Conservation (phyloP, 2,888 invertebrate species). For the Corythucha ciliata region DNA sequence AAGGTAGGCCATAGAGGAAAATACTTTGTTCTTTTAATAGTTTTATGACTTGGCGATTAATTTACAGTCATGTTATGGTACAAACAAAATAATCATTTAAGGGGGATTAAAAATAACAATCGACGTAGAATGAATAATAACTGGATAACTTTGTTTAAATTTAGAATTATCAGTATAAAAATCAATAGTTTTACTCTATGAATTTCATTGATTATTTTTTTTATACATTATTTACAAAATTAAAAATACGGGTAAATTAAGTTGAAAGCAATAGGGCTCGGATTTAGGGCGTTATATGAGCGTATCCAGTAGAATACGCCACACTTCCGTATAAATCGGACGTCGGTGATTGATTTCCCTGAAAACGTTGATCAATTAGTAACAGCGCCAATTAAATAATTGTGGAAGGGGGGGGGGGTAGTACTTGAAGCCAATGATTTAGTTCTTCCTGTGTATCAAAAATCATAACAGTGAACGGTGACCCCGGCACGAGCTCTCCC, state of each 20-base stretch:
- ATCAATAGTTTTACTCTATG: background rate
- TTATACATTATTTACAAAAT: slow-evolving; percentile 19
- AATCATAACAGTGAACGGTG: slow-evolving; percentile 97
- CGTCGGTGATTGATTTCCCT: slow-evolving; percentile 40
- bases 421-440: slow-evolving; percentile 48
- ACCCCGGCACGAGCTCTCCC: slow-evolving; percentile 93
- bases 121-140: too few relatives aligned
- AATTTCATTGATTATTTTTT: background rate
- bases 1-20: too few relatives aligned
- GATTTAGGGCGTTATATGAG: slow-evolving; percentile 38
- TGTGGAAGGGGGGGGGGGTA: background rate
- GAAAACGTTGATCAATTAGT: slow-evolving; percentile 20
- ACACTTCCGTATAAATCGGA: slow-evolving; percentile 43
- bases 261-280: background rate
- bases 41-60: too few relatives aligned
- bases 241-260: background rate
- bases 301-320: slow-evolving; percentile 48
- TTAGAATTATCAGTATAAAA: background rate
- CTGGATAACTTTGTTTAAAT: background rate
- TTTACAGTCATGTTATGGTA: too few relatives aligned
- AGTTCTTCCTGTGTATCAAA: slow-evolving; percentile 98
- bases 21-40: too few relatives aligned
- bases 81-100: too few relatives aligned
- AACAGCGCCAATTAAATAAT: background rate
- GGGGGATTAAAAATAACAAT: background rate